A percentile compares a stretch with the other conserved stretches of the same genome.
phyloP scores from a whole-genome alignment of 2,797 vertebrate species.

The Loris lydekkerianus region DNA sequence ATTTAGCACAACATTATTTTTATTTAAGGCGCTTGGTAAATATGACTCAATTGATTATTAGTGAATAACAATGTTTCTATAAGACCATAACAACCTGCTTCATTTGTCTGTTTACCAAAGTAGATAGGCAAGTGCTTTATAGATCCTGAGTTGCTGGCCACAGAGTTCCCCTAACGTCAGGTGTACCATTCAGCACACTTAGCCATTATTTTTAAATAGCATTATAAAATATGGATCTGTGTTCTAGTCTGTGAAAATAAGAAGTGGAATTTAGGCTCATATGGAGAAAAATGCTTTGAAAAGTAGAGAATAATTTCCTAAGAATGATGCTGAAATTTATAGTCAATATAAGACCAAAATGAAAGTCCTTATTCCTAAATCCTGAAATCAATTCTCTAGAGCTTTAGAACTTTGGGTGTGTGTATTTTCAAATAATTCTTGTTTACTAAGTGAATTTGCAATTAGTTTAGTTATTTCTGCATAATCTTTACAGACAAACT shows the following conservation, averaged over 20 bases:
- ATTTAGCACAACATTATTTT: neutral
- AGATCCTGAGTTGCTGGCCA: neutral
- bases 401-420: neutral
- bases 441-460: neutral
- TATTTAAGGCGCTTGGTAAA: neutral
- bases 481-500: neutral
- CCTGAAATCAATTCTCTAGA: neutral
- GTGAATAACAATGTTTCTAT: neutral
- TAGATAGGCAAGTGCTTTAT: neutral
- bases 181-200: neutral
- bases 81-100: neutral
- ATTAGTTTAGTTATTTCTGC: neutral
- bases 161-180: neutral
- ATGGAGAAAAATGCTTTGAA: neutral
- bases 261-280: neutral
- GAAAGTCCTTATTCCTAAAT: neutral
- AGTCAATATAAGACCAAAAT: neutral
- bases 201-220: neutral
- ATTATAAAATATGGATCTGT: neutral
- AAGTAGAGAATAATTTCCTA: neutral
- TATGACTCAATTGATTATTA: neutral
- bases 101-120: neutral
- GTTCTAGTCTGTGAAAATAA: neutral
- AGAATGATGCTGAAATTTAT: neutral
- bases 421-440: neutral